Conservation (phyloP, 2,797 vertebrate genomes). For the Ctenopoma kingsleyae region DNA sequence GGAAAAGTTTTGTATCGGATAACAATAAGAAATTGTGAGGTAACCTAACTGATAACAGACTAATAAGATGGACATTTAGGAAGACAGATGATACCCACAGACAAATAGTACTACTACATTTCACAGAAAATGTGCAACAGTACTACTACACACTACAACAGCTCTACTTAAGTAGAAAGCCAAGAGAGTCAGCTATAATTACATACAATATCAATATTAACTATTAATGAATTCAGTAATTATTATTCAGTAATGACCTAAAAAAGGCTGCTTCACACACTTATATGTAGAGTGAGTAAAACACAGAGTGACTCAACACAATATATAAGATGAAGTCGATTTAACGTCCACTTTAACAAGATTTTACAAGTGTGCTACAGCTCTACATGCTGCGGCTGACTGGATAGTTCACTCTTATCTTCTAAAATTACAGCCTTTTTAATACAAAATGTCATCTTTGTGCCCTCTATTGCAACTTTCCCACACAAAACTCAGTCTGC, state of each 20-base stretch:
- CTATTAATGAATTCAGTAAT: neutral
- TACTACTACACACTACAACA: neutral
- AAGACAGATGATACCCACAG: too few relatives aligned
- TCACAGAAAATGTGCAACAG: neutral
- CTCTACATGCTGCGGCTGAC: neutral
- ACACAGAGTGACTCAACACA: neutral
- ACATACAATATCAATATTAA: neutral
- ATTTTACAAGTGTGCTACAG: neutral
- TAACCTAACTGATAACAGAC: too few relatives aligned
- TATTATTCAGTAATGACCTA: neutral
- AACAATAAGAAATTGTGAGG: neutral
- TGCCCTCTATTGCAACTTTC: neutral
- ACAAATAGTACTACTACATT: neutral
- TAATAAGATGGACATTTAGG: too few relatives aligned
- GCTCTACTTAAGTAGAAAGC: neutral
- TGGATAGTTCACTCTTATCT: neutral
- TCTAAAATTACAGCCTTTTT: neutral
- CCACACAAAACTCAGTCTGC: too few relatives aligned
- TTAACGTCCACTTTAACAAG: neutral
- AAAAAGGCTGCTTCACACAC: neutral
- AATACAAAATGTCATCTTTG: neutral
- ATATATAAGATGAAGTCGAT: too few relatives aligned
- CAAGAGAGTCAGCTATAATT: neutral
- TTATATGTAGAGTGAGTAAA: neutral
- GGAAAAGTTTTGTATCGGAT: neutral